phyloP scores from a whole-genome alignment of 1,140 invertebrate species.

The Ditylenchus dipsaci region DNA sequence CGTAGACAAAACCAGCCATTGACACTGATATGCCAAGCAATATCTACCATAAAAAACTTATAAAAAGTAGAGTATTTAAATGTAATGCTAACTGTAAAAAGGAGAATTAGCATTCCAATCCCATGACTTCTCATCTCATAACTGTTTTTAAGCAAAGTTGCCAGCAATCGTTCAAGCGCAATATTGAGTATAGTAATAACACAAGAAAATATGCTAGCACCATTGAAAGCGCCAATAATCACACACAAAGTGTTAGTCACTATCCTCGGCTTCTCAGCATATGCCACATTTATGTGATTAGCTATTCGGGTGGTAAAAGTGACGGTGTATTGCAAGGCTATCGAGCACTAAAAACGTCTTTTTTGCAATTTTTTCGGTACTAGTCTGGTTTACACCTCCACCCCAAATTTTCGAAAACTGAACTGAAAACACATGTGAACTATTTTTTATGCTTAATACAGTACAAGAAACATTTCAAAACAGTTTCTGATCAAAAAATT shows the following conservation, averaged over 20 bases:
- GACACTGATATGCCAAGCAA: not conserved
- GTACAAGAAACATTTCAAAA: too few species aligned
- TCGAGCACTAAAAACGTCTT: conserved; percentile 1
- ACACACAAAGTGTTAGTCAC: not conserved
- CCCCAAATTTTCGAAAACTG: too few species aligned
- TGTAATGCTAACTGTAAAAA: not conserved
- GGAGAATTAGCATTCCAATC: not conserved
- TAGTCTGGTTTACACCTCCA: too few species aligned
- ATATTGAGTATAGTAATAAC: not conserved
- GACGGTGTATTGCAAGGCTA: not conserved
- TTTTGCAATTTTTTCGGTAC: not conserved
- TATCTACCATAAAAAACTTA: not conserved
- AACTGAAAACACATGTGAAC: too few species aligned
- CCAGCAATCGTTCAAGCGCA: not conserved
- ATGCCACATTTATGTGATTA: not conserved
- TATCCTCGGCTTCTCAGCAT: not conserved
- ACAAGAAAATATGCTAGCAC: not conserved
- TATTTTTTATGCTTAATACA: too few species aligned
- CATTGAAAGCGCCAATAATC: not conserved
- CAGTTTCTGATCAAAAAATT: too few species aligned
- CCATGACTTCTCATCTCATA: not conserved
- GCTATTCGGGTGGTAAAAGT: not conserved
- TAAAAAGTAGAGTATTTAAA: not conserved
- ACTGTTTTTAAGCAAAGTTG: not conserved
- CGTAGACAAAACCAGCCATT: not conserved